Conservation (phyloP, 2,888 invertebrate genomes). For the Therioaphis trifolii region DNA sequence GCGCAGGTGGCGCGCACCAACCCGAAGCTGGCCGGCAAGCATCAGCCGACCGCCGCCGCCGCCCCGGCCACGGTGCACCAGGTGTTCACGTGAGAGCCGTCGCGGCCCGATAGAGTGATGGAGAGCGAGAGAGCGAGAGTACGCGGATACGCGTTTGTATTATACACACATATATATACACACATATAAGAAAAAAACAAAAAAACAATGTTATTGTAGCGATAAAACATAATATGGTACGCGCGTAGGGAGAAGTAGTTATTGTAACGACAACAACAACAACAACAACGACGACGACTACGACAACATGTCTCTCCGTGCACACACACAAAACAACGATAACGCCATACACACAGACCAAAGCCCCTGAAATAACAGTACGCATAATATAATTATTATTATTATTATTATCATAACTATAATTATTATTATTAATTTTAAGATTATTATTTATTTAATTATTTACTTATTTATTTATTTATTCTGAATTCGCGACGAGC, state of each 20-base stretch:
- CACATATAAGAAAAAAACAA: too few relatives aligned
- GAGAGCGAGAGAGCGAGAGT: too few relatives aligned
- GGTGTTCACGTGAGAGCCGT: conserved; percentile 44
- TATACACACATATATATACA: too few relatives aligned
- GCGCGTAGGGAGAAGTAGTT: too few relatives aligned
- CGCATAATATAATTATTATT: background rate
- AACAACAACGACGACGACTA: background rate
- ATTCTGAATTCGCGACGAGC: too few relatives aligned
- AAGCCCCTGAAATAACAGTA: conserved; percentile 28
- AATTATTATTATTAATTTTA: background rate
- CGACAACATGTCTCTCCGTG: background rate
- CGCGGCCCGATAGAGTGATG: background rate
- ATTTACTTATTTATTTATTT: background rate
- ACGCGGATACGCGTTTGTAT: too few relatives aligned
- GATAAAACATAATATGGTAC: too few relatives aligned
- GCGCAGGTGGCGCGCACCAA: conserved; percentile 56
- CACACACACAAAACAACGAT: conserved; percentile 1
- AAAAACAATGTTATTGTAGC: too few relatives aligned
- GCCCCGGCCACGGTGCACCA: conserved; percentile 12
- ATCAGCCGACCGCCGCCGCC: background rate
- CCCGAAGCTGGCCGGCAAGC: conserved; percentile 45
- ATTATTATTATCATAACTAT: background rate
- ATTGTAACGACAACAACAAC: background rate
- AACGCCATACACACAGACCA: conserved; percentile 28
- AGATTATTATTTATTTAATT: background rate